Evolutionary conservation across 2,888 invertebrate species (phyloP).

Genomic region (Ormyrus nitidulus): DNA sequence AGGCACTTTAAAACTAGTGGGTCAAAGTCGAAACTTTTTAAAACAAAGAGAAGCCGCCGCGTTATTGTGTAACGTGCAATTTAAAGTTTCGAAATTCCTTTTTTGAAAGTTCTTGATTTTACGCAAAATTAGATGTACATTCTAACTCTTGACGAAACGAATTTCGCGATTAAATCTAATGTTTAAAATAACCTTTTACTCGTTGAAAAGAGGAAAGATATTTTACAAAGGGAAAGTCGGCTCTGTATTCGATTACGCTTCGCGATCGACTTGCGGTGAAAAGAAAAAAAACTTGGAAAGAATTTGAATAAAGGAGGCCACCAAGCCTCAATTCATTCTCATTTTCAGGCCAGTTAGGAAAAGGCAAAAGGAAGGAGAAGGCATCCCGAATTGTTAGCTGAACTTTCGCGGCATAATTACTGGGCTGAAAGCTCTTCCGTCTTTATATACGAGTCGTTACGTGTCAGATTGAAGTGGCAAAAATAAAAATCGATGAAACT

Average conservation of each 20-base stretch:
- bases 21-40: background rate
- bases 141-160: background rate
- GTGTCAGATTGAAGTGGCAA: no score
- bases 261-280: background rate
- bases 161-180: no score
- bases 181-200: no score
- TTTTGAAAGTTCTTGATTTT: background rate
- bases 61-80: no score
- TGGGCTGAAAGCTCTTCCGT: background rate
- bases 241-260: background rate
- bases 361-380: background rate
- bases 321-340: background rate
- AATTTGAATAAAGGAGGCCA: slow-evolving; percentile 16
- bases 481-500: no score
- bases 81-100: background rate
- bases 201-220: no score
- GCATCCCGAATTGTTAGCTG: no score
- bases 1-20: background rate
- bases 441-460: no score
- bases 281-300: background rate
- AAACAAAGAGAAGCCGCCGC: no score
- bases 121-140: no score
- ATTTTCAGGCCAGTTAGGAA: background rate
- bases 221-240: no score
- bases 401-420: slow-evolving; percentile 19